Percentiles rank a stretch among this genome's conserved stretches.
These are phyloP conservation scores for Syngnathus rostellatus DNA, from an alignment of 2,797 vertebrate genomes.

Conservation along the genomic window DNA sequence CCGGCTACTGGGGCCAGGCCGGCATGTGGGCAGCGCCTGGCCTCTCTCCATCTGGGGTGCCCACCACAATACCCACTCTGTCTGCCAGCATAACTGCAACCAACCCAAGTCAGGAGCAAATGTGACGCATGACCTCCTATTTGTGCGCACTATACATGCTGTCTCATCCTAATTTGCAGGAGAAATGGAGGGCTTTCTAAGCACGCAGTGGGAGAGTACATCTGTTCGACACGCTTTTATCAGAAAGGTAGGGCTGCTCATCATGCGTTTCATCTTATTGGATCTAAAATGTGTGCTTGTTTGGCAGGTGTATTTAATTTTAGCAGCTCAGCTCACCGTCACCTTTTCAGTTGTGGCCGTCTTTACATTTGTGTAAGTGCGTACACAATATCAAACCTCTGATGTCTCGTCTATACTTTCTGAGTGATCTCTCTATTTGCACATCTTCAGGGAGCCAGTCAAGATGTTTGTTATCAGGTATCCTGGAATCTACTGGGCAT, in stretches of 20 bases:
- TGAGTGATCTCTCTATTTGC: slow-evolving; percentile 21
- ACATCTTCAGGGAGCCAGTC: slow-evolving; percentile 70
- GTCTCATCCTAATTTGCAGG: slow-evolving; percentile 42
- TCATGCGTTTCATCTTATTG: not conserved
- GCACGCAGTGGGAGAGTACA: slow-evolving; percentile 73
- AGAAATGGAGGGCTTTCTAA: slow-evolving; percentile 52
- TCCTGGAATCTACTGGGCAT: slow-evolving; percentile 76
- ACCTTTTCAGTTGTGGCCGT: slow-evolving; percentile 78
- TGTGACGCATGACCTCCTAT: not conserved
- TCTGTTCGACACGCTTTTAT: slow-evolving; percentile 83
- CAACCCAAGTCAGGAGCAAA: slow-evolving; percentile 43
- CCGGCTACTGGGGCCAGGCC: slow-evolving; percentile 45
- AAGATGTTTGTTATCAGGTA: slow-evolving; percentile 71
- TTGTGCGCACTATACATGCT: not conserved
- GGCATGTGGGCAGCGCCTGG: slow-evolving; percentile 49
- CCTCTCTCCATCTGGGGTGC: slow-evolving; percentile 39
- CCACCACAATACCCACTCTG: slow-evolving; percentile 52
- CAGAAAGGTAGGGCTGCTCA: slow-evolving; percentile 67
- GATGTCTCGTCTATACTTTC: not conserved
- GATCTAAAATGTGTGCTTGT: not conserved
- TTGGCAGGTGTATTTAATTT: slow-evolving; percentile 83
- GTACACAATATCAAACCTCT: not conserved
- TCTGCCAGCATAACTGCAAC: slow-evolving; percentile 43
- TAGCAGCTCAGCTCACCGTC: slow-evolving; percentile 79
- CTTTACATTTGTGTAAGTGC: slow-evolving; percentile 88